Evolutionary conservation across 35 echinoderm and acorn worm species (phyloP).

Genomic region (Apostichopus japonicus): DNA sequence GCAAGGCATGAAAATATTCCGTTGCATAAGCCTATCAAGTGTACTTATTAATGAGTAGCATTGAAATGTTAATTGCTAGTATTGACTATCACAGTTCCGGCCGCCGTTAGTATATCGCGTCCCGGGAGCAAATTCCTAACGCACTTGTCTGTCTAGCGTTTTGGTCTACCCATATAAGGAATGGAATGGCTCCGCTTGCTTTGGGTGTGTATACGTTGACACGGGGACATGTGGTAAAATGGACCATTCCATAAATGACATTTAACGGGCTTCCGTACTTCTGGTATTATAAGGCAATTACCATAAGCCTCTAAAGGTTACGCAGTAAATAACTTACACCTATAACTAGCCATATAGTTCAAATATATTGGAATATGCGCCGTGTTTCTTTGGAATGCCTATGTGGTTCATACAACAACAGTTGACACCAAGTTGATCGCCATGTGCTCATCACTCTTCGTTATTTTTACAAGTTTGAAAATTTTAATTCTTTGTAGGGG

Average conservation of each 20-base stretch:
- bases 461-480: too few relatives aligned
- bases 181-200: constrained; percentile 26
- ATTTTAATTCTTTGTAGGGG: too few relatives aligned
- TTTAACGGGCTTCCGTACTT: background rate
- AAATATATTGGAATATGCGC: too few relatives aligned
- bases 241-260: background rate
- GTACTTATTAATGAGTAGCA: too few relatives aligned
- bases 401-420: too few relatives aligned
- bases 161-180: constrained; percentile 35
- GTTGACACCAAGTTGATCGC: too few relatives aligned
- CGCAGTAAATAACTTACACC: too few relatives aligned
- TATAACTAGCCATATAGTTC: too few relatives aligned
- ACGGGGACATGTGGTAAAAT: background rate
- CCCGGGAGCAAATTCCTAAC: background rate
- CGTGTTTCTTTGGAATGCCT: too few relatives aligned
- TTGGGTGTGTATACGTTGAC: background rate
- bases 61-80: background rate
- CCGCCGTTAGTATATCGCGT: background rate
- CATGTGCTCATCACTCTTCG: too few relatives aligned
- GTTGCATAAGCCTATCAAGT: background rate
- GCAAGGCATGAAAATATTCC: background rate
- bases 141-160: background rate
- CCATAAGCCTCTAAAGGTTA: too few relatives aligned
- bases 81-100: background rate
- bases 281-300: too few relatives aligned